Conservation (phyloP, 2,113 vertebrate genomes). For the Coptodon bakossiorum region DNA sequence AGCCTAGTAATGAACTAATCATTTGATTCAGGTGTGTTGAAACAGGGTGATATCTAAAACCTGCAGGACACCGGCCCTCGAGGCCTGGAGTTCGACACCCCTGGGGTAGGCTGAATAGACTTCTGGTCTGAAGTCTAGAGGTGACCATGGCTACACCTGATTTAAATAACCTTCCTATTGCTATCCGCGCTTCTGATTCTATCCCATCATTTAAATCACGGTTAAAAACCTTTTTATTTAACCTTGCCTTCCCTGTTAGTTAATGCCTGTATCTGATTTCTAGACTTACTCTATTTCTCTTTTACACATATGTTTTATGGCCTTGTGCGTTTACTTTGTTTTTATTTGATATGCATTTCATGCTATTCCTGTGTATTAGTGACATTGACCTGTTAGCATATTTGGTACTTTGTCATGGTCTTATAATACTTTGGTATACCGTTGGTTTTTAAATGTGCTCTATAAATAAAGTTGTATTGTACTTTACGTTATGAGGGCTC, state of each 20-base stretch:
- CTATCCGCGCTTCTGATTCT: accelerated
- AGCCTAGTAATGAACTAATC: not conserved
- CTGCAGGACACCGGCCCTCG: not conserved
- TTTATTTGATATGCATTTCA: not conserved
- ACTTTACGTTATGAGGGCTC: not conserved
- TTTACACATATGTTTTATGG: not conserved
- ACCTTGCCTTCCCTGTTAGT: not conserved
- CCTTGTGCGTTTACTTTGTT: not conserved
- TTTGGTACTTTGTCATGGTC: not conserved
- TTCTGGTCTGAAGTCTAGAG: not conserved
- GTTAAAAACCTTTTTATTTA: not conserved
- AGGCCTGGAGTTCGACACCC: not conserved
- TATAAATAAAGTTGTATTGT: not conserved
- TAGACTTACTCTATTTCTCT: not conserved
- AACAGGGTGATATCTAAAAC: not conserved
- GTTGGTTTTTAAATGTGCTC: not conserved
- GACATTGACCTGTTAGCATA: not conserved
- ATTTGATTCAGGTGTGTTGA: not conserved
- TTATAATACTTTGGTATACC: not conserved
- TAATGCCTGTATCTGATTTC: not conserved
- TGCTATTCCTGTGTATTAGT: not conserved
- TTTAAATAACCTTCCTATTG: not conserved
- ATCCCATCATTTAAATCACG: not conserved
- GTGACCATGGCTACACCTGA: not conserved
- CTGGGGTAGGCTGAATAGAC: not conserved